A percentile compares a stretch with the other conserved stretches of the same genome.
These are phyloP conservation scores for Protophormia terraenovae DNA, from an alignment of 2,888 invertebrate species.

Conservation along the genomic window DNA sequence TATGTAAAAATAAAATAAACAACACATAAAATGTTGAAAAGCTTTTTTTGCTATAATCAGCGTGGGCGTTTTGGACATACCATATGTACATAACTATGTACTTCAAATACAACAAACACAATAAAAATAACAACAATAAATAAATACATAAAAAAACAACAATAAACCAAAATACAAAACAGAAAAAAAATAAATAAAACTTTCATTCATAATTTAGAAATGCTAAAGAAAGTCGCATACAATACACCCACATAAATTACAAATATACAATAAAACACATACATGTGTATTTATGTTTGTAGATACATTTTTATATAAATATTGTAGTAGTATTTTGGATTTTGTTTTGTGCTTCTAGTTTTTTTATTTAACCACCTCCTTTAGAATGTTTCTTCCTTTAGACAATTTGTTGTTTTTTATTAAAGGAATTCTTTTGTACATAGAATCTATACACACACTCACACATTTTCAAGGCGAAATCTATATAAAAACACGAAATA, in stretches of 20 bases:
- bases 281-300: too few species aligned
- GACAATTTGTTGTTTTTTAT: slow-evolving; percentile 35
- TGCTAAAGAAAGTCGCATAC: not conserved
- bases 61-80: slow-evolving; percentile 42
- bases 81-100: not conserved
- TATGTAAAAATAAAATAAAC: slow-evolving; percentile 9
- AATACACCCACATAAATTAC: slow-evolving; percentile 24
- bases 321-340: slow-evolving; percentile 35
- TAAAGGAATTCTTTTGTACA: slow-evolving; percentile 1
- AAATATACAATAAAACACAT: not conserved
- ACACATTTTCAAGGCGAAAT: not conserved
- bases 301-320: not conserved
- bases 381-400: not conserved
- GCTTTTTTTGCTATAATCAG: not conserved
- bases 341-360: not conserved
- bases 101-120: slow-evolving; percentile 1
- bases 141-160: not conserved
- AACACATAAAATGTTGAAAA: slow-evolving; percentile 9
- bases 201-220: slow-evolving; percentile 62
- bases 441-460: not conserved
- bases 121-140: not conserved
- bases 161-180: not conserved
- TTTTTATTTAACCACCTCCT: too few species aligned
- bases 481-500: not conserved
- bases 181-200: slow-evolving; percentile 29